A percentile compares a stretch with the other conserved stretches of the same genome.
Conservation (phyloP, 2,888 invertebrate species). For the Holacanthella duospinosa region DNA sequence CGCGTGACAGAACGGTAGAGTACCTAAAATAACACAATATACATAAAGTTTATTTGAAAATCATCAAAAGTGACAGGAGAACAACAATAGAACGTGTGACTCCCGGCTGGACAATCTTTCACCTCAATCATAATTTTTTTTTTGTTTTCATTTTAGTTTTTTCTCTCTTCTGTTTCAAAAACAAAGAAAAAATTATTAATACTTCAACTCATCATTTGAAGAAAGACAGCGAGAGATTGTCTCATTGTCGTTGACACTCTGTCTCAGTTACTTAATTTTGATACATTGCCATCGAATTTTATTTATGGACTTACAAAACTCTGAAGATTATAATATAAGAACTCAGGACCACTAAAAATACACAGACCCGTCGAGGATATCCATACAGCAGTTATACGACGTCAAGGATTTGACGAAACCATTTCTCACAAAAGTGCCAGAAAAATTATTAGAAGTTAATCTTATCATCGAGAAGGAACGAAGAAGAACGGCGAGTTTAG, state of each 20-base stretch:
- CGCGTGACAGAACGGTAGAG: slow-evolving; percentile 1
- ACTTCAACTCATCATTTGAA: background rate
- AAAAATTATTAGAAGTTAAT: background rate
- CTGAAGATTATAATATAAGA: background rate
- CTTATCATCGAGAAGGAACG: background rate
- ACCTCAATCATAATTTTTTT: background rate
- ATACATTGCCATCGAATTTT: background rate
- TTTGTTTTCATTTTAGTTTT: background rate
- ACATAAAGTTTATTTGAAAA: background rate
- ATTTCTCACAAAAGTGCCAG: slow-evolving; percentile 8
- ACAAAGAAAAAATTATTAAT: background rate
- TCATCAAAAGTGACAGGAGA: slow-evolving; percentile 3
- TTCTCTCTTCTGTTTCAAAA: background rate
- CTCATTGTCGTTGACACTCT: no score
- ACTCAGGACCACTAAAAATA: no score
- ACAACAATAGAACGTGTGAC: background rate
- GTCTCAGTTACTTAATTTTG: no score
- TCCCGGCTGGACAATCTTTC: background rate
- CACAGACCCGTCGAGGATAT: no score
- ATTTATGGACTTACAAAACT: background rate
- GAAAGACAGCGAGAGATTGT: no score
- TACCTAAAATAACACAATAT: background rate
- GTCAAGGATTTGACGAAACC: background rate
- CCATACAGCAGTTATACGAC: background rate
- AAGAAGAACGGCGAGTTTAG: no score